Conservation (phyloP, 2,888 invertebrate species). For the Perizoma affinitatum region DNA sequence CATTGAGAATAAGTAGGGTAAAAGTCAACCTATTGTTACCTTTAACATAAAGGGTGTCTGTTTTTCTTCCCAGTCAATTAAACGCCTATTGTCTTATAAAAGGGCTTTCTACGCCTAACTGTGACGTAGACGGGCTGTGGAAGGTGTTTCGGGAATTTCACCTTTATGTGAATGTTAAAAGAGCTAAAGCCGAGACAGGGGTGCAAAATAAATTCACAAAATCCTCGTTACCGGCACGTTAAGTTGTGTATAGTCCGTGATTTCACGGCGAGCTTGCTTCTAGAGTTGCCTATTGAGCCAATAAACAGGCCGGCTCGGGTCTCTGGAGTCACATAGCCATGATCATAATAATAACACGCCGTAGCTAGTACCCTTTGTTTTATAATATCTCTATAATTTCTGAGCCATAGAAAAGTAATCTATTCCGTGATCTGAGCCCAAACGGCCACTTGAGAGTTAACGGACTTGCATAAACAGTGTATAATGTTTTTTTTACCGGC, state of each 20-base stretch:
- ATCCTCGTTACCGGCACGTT: too few relatives aligned
- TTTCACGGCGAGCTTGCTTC: conserved; percentile 24
- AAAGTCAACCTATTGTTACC: conserved; percentile 14
- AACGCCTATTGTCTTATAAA: conserved; percentile 25
- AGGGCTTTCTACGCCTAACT: conserved; percentile 18
- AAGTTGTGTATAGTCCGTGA: neutral
- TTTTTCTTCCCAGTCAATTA: conserved; percentile 26
- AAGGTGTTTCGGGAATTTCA: too few relatives aligned
- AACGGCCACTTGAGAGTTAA: too few relatives aligned
- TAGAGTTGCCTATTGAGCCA: conserved; percentile 23
- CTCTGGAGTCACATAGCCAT: conserved; percentile 17
- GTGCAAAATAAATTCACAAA: too few relatives aligned
- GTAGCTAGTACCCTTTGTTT: conserved; percentile 14
- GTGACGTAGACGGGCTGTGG: neutral
- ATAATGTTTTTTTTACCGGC: too few relatives aligned
- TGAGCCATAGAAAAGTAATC: too few relatives aligned
- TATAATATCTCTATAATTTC: conserved; percentile 8
- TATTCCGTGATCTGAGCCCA: too few relatives aligned
- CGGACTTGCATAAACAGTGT: too few relatives aligned
- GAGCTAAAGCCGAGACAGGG: too few relatives aligned
- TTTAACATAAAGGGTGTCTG: conserved; percentile 16
- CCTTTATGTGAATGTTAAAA: too few relatives aligned
- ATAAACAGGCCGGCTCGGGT: conserved; percentile 23
- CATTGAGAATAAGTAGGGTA: conserved; percentile 6
- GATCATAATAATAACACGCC: conserved; percentile 24